Base-by-base conservation (phyloP, 2,797 vertebrate genomes). In the Sternotherus odoratus region DNA sequence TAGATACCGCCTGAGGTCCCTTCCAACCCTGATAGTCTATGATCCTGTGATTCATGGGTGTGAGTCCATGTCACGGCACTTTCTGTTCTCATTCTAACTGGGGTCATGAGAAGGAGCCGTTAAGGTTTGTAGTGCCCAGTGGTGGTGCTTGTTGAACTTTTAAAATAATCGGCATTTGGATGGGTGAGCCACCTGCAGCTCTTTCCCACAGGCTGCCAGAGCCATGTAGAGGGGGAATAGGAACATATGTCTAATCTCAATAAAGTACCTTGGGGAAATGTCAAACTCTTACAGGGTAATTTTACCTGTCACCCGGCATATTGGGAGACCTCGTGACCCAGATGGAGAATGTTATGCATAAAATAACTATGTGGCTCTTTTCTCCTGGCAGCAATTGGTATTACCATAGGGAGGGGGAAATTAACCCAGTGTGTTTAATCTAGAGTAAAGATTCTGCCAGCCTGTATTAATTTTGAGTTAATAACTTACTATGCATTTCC, bases 91-190 rank as follows among this genome's bases (percentile, higher is more conserved):
- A 54, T 86, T 53, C 94, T 95, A 91, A 91, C 95, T 77, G 23
- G 79, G 86, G 93, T 48, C 90, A 92, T 90, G 84, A 89, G 92
- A 96, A 82, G 83, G 90, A 95, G 85, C 88, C 92, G 93, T 94
- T 88, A 96, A 83, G 94, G 92, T 95, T 16, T 95, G 94, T 95
- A 96, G 95, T 93, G 79, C 88, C 54, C 66, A 54, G 50, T 83
- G 57, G 57, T 49, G 26, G 53, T 83, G 77, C 39, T 28, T 51
- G 51, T 78, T 88, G 43, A 88, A 57, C 86, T 95, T n/a, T 84
- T 91, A 93, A 90, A 95, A 96, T 97, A 92, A 90, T 90, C 93
- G 51, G 51, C 77, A 75, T 66, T 87, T 21, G 39, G 74, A 93
- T 7, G 13, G 4, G 4, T 51, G 86, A 90, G 95, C 87, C 85